Conservation (phyloP, 1,140 invertebrate genomes). For the Eueides isabella region DNA sequence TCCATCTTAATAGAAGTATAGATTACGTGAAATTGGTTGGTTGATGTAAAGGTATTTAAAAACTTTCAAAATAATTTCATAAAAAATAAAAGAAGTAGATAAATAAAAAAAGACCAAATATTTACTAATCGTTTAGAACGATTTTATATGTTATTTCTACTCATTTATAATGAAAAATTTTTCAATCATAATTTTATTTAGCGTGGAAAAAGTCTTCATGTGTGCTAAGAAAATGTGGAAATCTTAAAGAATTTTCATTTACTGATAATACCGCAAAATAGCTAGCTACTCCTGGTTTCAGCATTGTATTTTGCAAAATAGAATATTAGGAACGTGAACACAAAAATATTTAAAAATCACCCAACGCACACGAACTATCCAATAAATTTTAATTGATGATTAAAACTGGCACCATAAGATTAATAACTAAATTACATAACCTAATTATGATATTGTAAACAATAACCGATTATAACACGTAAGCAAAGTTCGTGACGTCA, state of each 20-base stretch:
- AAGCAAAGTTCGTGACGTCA: slow-evolving; percentile 32
- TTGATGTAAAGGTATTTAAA: neutral
- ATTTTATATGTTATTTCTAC: neutral
- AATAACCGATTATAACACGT: slow-evolving; percentile 29
- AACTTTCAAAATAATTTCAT: neutral
- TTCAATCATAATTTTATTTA: slow-evolving; percentile 3
- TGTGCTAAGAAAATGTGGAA: slow-evolving; percentile 24
- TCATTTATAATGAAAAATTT: neutral
- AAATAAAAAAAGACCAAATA: no score
- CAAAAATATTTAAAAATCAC: neutral
- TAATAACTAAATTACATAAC: neutral
- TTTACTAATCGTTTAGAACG: no score
- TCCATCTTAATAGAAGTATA: slow-evolving; percentile 28
- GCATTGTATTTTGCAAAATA: neutral
- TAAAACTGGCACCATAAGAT: neutral
- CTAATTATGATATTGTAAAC: slow-evolving; percentile 14
- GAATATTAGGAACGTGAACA: neutral
- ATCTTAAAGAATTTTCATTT: slow-evolving; percentile 30
- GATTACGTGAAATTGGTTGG: slow-evolving; percentile 22
- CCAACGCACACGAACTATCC: no score
- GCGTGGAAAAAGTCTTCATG: neutral
- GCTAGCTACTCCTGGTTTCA: neutral
- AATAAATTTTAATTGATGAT: neutral
- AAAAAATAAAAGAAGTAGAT: neutral
- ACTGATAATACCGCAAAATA: slow-evolving; percentile 22